Percentiles rank a stretch among this genome's conserved stretches.
Conservation (phyloP, 2,888 invertebrate genomes). For the Lasioglossum villosulum region DNA sequence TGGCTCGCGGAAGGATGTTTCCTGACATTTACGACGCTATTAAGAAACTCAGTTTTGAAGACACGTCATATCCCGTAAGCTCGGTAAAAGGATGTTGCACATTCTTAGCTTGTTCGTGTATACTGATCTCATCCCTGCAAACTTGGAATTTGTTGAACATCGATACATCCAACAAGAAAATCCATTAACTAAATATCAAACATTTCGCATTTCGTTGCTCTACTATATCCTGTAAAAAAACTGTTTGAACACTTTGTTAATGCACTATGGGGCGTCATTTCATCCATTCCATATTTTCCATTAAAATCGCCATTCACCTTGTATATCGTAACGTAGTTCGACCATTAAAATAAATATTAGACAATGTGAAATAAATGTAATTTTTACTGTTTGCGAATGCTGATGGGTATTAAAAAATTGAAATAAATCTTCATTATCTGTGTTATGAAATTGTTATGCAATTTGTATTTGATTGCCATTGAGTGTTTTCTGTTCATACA, state of each 20-base stretch:
- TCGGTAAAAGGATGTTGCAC: constrained; percentile 43
- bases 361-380: background rate
- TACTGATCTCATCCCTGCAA: constrained; percentile 3
- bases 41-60: constrained; percentile 61
- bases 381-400: background rate
- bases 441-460: background rate
- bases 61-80: constrained; percentile 35
- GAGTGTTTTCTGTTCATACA: background rate
- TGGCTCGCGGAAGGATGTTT: constrained; percentile 60
- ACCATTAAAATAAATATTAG: background rate
- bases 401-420: too few species aligned
- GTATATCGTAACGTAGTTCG: background rate
- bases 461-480: background rate
- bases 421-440: too few species aligned
- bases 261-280: background rate
- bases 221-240: background rate
- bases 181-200: background rate
- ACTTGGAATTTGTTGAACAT: background rate
- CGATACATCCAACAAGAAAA: background rate
- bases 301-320: background rate
- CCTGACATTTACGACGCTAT: constrained; percentile 65
- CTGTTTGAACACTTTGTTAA: background rate
- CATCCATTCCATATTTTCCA: background rate
- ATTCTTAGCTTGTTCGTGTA: constrained; percentile 31
- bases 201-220: background rate